Evolutionary conservation across 2,888 invertebrate genomes (phyloP).

Genomic region (Norana najaformis): DNA sequence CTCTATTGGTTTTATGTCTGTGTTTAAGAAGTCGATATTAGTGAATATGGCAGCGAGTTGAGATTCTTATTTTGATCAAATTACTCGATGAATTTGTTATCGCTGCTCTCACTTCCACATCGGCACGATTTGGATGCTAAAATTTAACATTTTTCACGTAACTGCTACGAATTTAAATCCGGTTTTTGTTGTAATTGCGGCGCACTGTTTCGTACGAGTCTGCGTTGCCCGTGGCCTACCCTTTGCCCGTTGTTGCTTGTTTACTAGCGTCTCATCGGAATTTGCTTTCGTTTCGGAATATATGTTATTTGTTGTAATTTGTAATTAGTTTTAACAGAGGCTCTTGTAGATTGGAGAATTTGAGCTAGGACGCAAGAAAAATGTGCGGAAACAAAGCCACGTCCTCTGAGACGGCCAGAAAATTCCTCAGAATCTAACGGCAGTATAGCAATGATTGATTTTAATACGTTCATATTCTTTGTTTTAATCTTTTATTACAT

Average conservation of each 20-base stretch:
- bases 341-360: background rate
- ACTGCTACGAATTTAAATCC: background rate
- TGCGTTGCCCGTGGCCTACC: slow-evolving; percentile 13
- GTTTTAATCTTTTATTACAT: too few species aligned
- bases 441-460: background rate
- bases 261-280: background rate
- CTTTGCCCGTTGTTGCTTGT: background rate
- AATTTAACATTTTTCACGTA: background rate
- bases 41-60: slow-evolving; percentile 10
- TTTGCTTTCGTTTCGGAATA: background rate
- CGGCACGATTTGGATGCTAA: background rate
- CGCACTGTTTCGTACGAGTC: background rate
- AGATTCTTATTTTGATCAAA: background rate
- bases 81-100: background rate
- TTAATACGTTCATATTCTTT: too few species aligned
- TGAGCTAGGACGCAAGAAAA: too few species aligned
- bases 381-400: background rate
- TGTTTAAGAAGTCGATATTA: background rate
- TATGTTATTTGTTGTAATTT: background rate
- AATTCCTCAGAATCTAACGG: background rate
- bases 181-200: background rate
- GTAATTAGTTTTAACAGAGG: background rate
- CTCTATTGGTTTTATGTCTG: background rate
- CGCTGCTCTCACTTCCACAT: background rate
- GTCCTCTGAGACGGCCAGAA: background rate